Conservation (phyloP, 2,797 vertebrate species). For the Myotis planiceps region DNA sequence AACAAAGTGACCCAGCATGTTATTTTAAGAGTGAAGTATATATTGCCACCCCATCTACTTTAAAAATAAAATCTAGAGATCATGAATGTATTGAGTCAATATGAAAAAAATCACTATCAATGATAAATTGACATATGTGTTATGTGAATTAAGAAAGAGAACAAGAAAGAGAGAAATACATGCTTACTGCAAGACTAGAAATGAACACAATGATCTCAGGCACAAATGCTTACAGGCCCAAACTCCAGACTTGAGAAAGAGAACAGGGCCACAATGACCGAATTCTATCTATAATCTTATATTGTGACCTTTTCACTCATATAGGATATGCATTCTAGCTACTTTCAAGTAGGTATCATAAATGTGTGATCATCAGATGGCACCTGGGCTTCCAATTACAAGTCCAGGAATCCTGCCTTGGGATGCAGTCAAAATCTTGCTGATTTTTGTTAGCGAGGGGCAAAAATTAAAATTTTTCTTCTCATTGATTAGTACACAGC, state of each 20-base stretch:
- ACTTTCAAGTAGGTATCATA: background rate
- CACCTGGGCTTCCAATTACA: background rate
- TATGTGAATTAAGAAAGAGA: background rate
- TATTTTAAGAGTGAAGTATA: background rate
- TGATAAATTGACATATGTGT: background rate
- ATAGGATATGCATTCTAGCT: background rate
- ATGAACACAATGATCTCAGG: background rate
- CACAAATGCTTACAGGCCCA: background rate
- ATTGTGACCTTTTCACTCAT: background rate
- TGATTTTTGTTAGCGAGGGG: background rate
- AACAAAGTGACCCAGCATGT: background rate
- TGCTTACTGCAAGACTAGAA: background rate
- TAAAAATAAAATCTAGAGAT: slow-evolving; percentile 33
- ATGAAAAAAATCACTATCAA: background rate
- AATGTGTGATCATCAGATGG: background rate
- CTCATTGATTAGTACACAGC: background rate
- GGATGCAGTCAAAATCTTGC: background rate
- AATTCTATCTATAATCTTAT: background rate
- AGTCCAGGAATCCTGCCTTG: background rate
- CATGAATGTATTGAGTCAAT: background rate
- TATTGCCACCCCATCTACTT: background rate
- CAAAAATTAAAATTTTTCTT: background rate
- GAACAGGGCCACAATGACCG: background rate
- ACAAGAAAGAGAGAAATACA: background rate
- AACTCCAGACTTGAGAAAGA: background rate